Base-by-base conservation (phyloP, 2,113 vertebrate genomes). In the zebrafish (Danio rerio) region DNA sequence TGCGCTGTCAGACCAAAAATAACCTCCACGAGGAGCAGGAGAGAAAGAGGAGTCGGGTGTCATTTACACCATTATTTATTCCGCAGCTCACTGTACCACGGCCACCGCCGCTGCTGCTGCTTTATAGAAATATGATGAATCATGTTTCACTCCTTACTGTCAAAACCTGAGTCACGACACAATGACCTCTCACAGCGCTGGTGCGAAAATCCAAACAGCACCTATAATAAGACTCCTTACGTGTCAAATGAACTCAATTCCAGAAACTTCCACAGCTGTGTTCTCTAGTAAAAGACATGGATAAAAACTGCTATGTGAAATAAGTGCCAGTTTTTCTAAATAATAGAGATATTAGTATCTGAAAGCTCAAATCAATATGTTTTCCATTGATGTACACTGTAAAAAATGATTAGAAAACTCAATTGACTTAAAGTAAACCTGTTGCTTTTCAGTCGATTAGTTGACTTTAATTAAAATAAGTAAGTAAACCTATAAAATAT, bases 1-100 rank as follows among this genome's bases (percentile, higher is more conserved):
- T 83, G 66, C 56, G 20, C 83, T 81, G 68, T 87, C 83, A 77
- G 72, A 78, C 65, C 86, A 78, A 82, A 86, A 90, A 86, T 85
- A 83, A 71, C 66, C 82, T 61, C 43, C 56, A 59, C n/a, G 58
- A 12, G 13, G 74, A 5, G 18, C 18, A 50, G 10, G 68, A 82
- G 80, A 69, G 52, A 62, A 76, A 47, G 73, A 62, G 78, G 87
- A 80, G 89, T 63, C 78, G 45, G 21, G 74, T 87, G 83, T 87
- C 86, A 83, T 81, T 83, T 83, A 66, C 78, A 84, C 81, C 75
- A 70, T 59, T 53, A 65, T n/a, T n/a, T 9, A 72, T 59, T 61
- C 49, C 20, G 59, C 49, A 65, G 43, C 80, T 74, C 50, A 5
- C 61, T 52, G 65, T 40, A n/a, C 31, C 31, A 31, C 31, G 1